These are phyloP conservation scores for Pollicipes pollicipes DNA, from an alignment of 1,140 invertebrate species.

Conservation along the genomic window DNA sequence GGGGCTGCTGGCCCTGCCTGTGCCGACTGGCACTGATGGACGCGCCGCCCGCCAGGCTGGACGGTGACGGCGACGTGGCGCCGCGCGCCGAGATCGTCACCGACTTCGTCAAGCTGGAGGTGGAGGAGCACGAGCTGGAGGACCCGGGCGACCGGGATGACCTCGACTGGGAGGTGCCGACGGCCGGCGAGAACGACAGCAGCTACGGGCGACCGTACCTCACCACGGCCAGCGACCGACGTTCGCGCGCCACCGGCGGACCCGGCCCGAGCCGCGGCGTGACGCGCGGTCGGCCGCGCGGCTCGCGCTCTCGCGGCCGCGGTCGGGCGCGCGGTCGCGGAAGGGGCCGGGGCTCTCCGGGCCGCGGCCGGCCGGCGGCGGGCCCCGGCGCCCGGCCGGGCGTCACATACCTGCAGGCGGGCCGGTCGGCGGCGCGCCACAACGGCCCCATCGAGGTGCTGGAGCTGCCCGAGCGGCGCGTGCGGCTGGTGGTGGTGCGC, in stretches of 20 bases:
- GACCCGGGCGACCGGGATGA: neutral
- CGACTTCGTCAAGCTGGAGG: neutral
- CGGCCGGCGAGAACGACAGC: neutral
- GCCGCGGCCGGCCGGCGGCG: too few relatives aligned
- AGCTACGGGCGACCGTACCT: neutral
- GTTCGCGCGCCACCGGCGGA: too few relatives aligned
- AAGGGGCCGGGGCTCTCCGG: too few relatives aligned
- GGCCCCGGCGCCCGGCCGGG: too few relatives aligned
- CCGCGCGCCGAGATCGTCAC: neutral
- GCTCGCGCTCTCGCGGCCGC: too few relatives aligned
- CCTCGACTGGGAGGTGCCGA: neutral
- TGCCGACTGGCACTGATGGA: too few relatives aligned
- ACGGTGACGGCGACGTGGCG: neutral
- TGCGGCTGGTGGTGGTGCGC: neutral
- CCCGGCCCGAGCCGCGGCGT: too few relatives aligned
- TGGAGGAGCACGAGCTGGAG: neutral
- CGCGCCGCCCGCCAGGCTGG: neutral
- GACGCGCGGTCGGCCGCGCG: too few relatives aligned
- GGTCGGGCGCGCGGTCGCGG: too few relatives aligned
- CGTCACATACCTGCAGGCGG: too few relatives aligned
- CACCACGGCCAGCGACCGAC: neutral
- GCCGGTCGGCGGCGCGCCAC: too few relatives aligned
- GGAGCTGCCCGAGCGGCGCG: neutral
- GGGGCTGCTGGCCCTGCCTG: too few relatives aligned
- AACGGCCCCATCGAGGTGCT: neutral